These are phyloP conservation scores for Drosophila kuntzei DNA, from an alignment of 2,888 invertebrate species.

Conservation along the genomic window DNA sequence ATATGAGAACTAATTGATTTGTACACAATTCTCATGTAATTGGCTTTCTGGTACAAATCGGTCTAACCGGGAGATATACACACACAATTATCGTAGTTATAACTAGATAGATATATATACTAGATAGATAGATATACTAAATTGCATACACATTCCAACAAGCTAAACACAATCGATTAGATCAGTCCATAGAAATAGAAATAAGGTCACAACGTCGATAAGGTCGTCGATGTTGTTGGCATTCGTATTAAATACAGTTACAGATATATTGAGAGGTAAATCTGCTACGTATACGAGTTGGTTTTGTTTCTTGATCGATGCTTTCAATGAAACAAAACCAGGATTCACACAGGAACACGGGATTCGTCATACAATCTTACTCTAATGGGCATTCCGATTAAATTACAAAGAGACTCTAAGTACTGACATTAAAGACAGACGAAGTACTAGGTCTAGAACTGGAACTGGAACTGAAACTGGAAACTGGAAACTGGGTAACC, in stretches of 20 bases:
- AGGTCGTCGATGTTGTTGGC: constrained; percentile 26
- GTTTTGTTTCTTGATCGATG: constrained; percentile 41
- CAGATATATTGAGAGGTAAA: constrained; percentile 33
- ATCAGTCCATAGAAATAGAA: constrained; percentile 49
- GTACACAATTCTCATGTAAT: constrained; percentile 47
- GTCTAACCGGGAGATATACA: constrained; percentile 39
- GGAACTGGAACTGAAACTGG: constrained; percentile 47
- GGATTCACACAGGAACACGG: constrained; percentile 49
- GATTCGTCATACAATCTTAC: constrained; percentile 71
- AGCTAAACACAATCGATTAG: constrained; percentile 55
- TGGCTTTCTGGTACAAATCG: constrained; percentile 60
- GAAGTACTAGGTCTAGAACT: constrained; percentile 54
- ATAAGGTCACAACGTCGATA: constrained; percentile 29
- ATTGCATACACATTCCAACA: constrained; percentile 75
- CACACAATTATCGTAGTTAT: constrained; percentile 45
- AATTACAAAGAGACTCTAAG: constrained; percentile 45
- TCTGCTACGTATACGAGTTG: constrained; percentile 31
- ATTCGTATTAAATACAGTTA: constrained; percentile 68
- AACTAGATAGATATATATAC: constrained; percentile 35
- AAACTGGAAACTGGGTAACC: constrained; percentile 66
- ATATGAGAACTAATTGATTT: constrained; percentile 35
- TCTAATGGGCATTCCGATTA: constrained; percentile 53
- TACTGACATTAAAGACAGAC: constrained; percentile 62
- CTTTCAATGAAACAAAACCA: constrained; percentile 39
- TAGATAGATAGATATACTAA: constrained; percentile 39